Base-by-base conservation (phyloP, 2,888 invertebrate species). In the Acrobeloides nanus region DNA sequence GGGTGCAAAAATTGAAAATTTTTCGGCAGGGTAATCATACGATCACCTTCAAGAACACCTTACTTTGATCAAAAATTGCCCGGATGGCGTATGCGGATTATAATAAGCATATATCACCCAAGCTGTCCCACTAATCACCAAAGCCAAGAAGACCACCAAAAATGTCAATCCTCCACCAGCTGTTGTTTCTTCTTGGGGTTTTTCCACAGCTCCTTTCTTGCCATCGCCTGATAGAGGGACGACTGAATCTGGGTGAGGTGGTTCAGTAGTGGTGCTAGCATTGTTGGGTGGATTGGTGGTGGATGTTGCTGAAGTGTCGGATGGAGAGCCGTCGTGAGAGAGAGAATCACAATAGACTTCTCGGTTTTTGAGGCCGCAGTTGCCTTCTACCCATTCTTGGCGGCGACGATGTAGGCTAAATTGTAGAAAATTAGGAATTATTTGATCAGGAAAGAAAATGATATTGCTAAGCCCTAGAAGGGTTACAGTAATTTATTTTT, bases 51-150 rank as follows among this genome's bases (percentile, higher is more conserved):
- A 46, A 34, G 8, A 17, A 21, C n/a, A 20, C 23, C 80, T 80
- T 77, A 92, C 92, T 83, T 87, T 86, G 72, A 97, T 95, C 44
- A 97, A 82, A 72, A 93, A 82, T 77, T 93, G 90, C 54, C 97
- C 97, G 62, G 90, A 89, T 41, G 86, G 82, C 5, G 89, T 87
- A 74, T 90, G 90, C 1, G 95, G 95, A 79, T 92, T 88, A 74
- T 86, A 84, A 79, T 93, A 97, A 4, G 93, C 95, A 76, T 95
- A 95, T 17, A 85, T 77, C 17, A 84, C 76, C 93, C 93, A 95
- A 7, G 83, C 81, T 23, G 80, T 81, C n/a, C 84, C 68, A 25
- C 81, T 81, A 44, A 81, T 78, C 8, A 86, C 75, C 37, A 87
- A 75, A 0, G 83, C 81, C 44, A 87, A 75, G 23, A 85, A 77